Evolutionary conservation across 1,140 invertebrate species (phyloP), one percentile per base, ranked within the genome.

Genomic region (Andricus grossulariae): DNA sequence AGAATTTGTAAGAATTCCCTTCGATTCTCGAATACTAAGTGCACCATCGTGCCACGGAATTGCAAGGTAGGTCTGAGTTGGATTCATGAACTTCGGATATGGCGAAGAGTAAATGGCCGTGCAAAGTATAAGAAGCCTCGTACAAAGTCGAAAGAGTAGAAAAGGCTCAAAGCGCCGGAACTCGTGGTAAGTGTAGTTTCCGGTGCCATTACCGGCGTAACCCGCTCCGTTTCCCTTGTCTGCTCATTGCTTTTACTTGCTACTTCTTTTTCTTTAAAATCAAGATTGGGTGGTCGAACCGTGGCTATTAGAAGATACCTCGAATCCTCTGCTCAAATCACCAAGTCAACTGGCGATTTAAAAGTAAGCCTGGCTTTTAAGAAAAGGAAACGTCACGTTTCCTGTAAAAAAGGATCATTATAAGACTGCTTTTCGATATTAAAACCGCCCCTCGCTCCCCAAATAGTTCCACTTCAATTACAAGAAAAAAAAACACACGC

Each of bases 101-200:
- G 80, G 81, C 55, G 72, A 75, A 74, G 75, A 74, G 76, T 79
- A 83, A 86, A 85, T 84, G 79, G 81, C 82, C 81, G 80, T 83
- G 78, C 73, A 76, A 82, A 78, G 74, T 82, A 76, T 80, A 84
- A 84, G 81, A 78, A 83, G 74, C 32, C 66, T 54, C 57, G 76
- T 71, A 76, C 55, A 75, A 73, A 81, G 73, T 51, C 73, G 73
- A 51, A 72, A 71, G 51, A 70, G 75, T 72, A 74, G 76, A 80
- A 78, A 83, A 80, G 81, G 82, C 83, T 83, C 79, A 86, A 85
- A 84, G 82, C 83, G 82, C 79, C 88, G 87, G 88, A 89, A 89
- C 82, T 83, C 73, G 73, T 76, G 84, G 80, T 89, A 89, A 89
- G 87, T 88, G 87, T 89, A 87, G 84, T 86, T 88, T 88, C 87